Base-by-base conservation (phyloP, 2,888 invertebrate species). In the Automeris io region DNA sequence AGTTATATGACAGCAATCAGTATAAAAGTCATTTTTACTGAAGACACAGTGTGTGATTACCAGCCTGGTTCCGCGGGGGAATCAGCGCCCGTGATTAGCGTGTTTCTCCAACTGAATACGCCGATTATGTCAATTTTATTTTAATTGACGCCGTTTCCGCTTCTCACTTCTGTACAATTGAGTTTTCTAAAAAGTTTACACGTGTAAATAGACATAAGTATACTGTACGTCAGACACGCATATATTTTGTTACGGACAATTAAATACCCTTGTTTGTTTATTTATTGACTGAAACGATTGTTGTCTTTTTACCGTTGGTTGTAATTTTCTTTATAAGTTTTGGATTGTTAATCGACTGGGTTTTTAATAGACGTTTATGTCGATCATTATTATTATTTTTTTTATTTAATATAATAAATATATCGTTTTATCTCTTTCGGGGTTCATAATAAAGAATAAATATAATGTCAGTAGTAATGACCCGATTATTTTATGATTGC, bases 181-280 rank as follows among this genome's bases (percentile, higher is more conserved):
- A 42, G 37, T 47, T 48, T 42, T 47, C 44, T 39, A 38, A 41
- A 56, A 53, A 19, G 19, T 5, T 19, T 19, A 6, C 19, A 3
- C 19, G 19, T 19, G 19, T n/a, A n/a, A n/a, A n/a, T n/a, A n/a
- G n/a, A n/a, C n/a, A n/a, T n/a, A n/a, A n/a, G n/a, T 16, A 29
- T 26, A 29, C 5, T 7, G 13, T 7, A 13, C 5, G 2, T 13
- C 11, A 9, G 11, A 25, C 25, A 13, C 3, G n/a, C n/a, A 16
- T 29, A 16, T 29, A 13, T 29, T 24, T 16, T 8, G 8, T 8
- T 29, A 29, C 29, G 16, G 13, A 4, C 16, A 29, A 29, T 29
- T 29, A 29, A 16, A 2, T n/a, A 29, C 16, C 8, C 16, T n/a
- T 16, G 16, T 13, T 29, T 29, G 1, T 29, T 16, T 29, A 5